These are phyloP conservation scores for Volucella zonaria DNA, from an alignment of 2,888 invertebrate species.

Conservation along the genomic window DNA sequence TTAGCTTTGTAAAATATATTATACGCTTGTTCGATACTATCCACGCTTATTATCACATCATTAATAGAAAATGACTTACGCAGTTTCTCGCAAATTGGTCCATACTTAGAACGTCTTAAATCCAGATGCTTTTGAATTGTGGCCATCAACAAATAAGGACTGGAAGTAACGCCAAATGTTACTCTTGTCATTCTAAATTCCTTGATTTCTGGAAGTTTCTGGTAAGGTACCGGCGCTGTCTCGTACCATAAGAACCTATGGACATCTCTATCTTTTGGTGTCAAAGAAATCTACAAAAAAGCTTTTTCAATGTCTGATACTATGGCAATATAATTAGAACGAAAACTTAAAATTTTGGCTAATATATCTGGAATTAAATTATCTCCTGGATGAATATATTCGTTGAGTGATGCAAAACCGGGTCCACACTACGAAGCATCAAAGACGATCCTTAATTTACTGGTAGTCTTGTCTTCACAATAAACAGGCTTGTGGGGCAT, in stretches of 20 bases:
- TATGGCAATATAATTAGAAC: too few species aligned
- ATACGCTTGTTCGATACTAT: slow-evolving; percentile 27
- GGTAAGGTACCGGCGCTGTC: neutral
- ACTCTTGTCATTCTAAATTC: slow-evolving; percentile 36
- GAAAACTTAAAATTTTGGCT: slow-evolving; percentile 52
- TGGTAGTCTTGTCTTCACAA: slow-evolving; percentile 54
- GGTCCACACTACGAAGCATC: slow-evolving; percentile 56
- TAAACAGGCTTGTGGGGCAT: slow-evolving; percentile 60
- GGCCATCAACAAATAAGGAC: slow-evolving; percentile 65
- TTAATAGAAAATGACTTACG: slow-evolving; percentile 21
- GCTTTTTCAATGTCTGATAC: too few species aligned
- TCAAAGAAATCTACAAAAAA: too few species aligned
- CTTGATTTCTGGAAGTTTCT: slow-evolving; percentile 20
- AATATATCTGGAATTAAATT: slow-evolving; percentile 59
- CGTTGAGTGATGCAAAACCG: slow-evolving; percentile 40
- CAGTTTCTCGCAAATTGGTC: slow-evolving; percentile 46
- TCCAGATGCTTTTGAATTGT: slow-evolving; percentile 66
- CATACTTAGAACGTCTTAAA: slow-evolving; percentile 22
- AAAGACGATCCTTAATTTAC: slow-evolving; percentile 51
- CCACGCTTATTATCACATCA: slow-evolving; percentile 60
- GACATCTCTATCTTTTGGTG: slow-evolving; percentile 47
- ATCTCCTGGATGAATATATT: slow-evolving; percentile 52
- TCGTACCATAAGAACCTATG: slow-evolving; percentile 65
- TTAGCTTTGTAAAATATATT: slow-evolving; percentile 33
- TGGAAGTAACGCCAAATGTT: slow-evolving; percentile 70